phyloP scores from a whole-genome alignment of 2,797 vertebrate species.

The Chrosomus eos region DNA sequence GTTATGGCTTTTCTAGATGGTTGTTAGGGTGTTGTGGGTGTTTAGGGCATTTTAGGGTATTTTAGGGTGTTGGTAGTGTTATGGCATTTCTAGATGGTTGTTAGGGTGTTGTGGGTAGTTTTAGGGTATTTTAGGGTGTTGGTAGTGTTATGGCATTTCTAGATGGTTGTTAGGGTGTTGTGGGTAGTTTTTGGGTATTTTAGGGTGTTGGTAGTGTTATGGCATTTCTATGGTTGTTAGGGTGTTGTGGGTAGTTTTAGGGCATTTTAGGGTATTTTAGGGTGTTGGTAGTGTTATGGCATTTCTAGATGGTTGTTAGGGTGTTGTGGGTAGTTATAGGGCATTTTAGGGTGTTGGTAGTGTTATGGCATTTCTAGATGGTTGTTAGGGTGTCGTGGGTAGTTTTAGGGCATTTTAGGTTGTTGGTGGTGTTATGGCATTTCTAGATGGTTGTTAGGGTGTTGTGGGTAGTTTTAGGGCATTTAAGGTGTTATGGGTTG shows the following conservation, averaged over 20 bases:
- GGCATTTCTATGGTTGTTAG: too few species aligned
- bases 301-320: background rate
- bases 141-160: background rate
- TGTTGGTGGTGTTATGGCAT: accelerated
- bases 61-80: background rate
- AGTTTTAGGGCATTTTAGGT: background rate
- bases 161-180: background rate
- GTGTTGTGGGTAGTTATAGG: background rate
- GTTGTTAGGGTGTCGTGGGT: background rate
- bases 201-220: background rate
- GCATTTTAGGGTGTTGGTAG: too few species aligned
- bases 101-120: background rate
- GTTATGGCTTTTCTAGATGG: background rate
- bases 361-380: background rate
- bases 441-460: too few species aligned
- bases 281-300: background rate
- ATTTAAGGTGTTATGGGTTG: background rate
- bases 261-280: background rate
- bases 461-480: background rate
- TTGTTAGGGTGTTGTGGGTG: background rate
- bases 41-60: background rate
- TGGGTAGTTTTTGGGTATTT: too few species aligned
- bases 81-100: too few species aligned
- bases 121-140: background rate
- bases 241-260: too few species aligned